Evolutionary conservation across 2,797 vertebrate species (phyloP).

Genomic region (Melanotaenia nigrans): DNA sequence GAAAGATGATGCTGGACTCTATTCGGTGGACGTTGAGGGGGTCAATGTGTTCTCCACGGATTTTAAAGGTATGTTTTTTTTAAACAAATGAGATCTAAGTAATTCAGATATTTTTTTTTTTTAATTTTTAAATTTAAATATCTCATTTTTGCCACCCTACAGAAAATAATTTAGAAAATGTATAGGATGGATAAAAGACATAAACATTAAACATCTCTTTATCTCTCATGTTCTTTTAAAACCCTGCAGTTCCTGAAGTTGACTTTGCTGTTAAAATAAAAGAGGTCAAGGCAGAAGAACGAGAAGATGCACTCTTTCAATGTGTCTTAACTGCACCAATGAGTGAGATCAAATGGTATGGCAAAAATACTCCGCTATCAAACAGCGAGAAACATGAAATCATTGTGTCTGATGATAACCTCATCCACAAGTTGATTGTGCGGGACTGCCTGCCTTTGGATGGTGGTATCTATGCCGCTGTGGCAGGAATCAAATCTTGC

Average conservation of each 20-base stretch:
- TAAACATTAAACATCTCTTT: neutral
- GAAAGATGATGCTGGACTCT: conserved; percentile 87
- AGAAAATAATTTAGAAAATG: neutral
- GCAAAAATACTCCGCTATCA: conserved; percentile 77
- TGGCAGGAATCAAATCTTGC: conserved; percentile 85
- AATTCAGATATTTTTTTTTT: no score
- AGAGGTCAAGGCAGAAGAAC: conserved; percentile 83
- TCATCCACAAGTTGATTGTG: conserved; percentile 87
- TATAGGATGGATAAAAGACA: neutral
- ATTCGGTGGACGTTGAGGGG: conserved; percentile 89
- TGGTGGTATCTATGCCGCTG: conserved; percentile 87
- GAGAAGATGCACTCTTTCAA: conserved; percentile 83
- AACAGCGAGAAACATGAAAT: conserved; percentile 82
- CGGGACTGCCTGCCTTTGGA: conserved; percentile 83
- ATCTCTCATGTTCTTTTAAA: conserved; percentile 29
- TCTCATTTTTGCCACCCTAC: no score
- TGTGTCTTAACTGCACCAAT: conserved; percentile 84
- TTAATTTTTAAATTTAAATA: no score
- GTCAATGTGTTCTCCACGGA: conserved; percentile 90
- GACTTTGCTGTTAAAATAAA: conserved; percentile 85
- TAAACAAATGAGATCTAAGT: neutral
- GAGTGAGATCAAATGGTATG: conserved; percentile 82
- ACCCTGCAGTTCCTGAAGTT: conserved; percentile 70
- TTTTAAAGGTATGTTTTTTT: conserved; percentile 80
- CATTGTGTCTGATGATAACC: conserved; percentile 85